Evolutionary conservation across 2,888 invertebrate genomes (phyloP).

Genomic region (Lucinisca nassula): DNA sequence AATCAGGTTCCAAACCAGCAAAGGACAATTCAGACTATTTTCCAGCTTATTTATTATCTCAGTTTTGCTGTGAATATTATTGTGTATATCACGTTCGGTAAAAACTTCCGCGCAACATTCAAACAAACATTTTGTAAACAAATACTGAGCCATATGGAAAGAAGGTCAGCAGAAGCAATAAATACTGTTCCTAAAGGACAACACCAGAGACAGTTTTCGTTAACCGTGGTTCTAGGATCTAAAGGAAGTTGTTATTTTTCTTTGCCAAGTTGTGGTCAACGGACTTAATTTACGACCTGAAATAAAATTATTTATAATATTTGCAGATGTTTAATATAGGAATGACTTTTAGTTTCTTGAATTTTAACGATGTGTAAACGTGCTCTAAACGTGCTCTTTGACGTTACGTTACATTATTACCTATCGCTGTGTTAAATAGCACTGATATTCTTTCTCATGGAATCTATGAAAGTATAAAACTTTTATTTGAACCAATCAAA

Average conservation of each 20-base stretch:
- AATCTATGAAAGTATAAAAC: too few relatives aligned
- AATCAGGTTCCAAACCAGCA: conserved; percentile 30
- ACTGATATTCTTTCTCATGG: too few relatives aligned
- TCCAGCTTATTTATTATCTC: conserved; percentile 76
- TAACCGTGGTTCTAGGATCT: background rate
- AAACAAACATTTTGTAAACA: conserved; percentile 49
- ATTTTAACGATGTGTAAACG: too few relatives aligned
- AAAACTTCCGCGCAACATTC: conserved; percentile 74
- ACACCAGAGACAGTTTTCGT: background rate
- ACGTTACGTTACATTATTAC: too few relatives aligned
- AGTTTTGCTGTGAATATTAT: conserved; percentile 78
- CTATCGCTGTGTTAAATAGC: too few relatives aligned
- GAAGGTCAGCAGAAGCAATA: background rate
- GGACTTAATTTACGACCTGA: too few relatives aligned
- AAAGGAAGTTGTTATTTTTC: background rate
- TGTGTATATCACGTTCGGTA: conserved; percentile 74
- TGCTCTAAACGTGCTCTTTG: too few relatives aligned
- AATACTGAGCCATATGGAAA: too few relatives aligned
- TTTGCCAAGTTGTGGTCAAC: background rate
- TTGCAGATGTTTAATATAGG: too few relatives aligned
- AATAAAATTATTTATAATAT: too few relatives aligned
- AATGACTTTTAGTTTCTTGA: too few relatives aligned
- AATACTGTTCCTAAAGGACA: background rate
- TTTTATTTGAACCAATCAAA: too few relatives aligned
- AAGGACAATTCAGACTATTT: conserved; percentile 53